Conservation (phyloP, 2,113 vertebrate species). For the Lynx canadensis region DNA sequence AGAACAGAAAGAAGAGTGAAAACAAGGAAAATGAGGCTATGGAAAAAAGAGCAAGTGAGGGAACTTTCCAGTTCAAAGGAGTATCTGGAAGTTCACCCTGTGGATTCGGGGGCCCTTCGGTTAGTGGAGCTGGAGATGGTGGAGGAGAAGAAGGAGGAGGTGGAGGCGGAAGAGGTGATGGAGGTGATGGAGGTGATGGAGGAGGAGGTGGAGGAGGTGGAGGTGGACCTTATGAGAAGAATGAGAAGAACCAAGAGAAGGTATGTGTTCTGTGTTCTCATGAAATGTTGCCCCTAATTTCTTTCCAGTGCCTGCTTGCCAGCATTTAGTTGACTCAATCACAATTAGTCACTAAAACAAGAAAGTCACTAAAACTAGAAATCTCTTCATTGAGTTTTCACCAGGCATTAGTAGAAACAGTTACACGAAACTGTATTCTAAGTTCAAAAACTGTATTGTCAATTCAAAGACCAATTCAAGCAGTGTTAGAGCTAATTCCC, state of each 20-base stretch:
- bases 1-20: slow-evolving; percentile 91
- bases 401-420: background rate
- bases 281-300: background rate
- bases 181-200: slow-evolving; percentile 81
- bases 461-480: background rate
- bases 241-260: slow-evolving; percentile 93
- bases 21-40: slow-evolving; percentile 93
- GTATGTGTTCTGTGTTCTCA: slow-evolving; percentile 74
- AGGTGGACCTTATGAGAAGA: slow-evolving; percentile 91
- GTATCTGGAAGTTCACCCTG: slow-evolving; percentile 85
- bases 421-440: background rate
- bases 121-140: slow-evolving; percentile 84
- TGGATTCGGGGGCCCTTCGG: slow-evolving; percentile 82
- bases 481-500: background rate
- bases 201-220: slow-evolving; percentile 87
- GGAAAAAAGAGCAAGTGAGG: slow-evolving; percentile 91
- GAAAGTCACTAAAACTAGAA: background rate
- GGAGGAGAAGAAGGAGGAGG: slow-evolving; percentile 86
- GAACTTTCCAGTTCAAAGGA: slow-evolving; percentile 87
- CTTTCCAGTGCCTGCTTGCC: background rate
- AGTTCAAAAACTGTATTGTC: background rate
- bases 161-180: slow-evolving; percentile 84
- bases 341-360: background rate
- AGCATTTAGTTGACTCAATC: background rate
- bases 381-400: background rate